Evolutionary conservation across 2,888 invertebrate genomes (phyloP), one percentile per base, ranked within the genome.

Genomic region (Euphydryas editha): DNA sequence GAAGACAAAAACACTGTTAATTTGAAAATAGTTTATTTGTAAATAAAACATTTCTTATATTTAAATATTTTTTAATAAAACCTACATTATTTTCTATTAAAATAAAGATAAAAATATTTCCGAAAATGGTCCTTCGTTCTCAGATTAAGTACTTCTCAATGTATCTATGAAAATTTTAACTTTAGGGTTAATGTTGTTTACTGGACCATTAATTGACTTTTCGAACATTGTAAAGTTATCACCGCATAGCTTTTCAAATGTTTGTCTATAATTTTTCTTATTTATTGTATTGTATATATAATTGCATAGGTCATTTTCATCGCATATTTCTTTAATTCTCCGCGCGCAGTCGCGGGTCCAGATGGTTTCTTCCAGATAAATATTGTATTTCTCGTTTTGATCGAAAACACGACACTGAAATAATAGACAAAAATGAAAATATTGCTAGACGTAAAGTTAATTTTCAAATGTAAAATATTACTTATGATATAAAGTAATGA

Each of bases 301-400:
- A 1, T 44, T 15, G 20, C 36, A 47, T 0, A 36, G 15, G 61
- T 59, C 54, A 0, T 62, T 30, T 2, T 44, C 44, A 2, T 56
- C 51, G 59, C 60, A 64, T 1, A 74, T 18, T 0, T 71, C 18
- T 11, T 74, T 60, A 13, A 87, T 74, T 24, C 66, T 70, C 8
- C 80, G 75, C 0, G 84, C 86, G 70, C 89, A 90, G 0, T 80
- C 78, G 59, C 72, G 74, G 0, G 85, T 84, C 85, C 91, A 86
- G 7, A 87, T 72, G 0, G 89, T 81, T 65, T 93, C 94, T 83
- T 95, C 95, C 51, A 93, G 83, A 75, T 90, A 94, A 49, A 92
- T 87, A 78, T 95, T 95, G 84, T 95, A 94, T 68, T 92, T 86
- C 76, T 95, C 95, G 68, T 94, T 95, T 76, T 94, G 93, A 72